These are phyloP conservation scores for Drosophila gunungcola DNA, from an alignment of 1,140 invertebrate genomes.

Conservation along the genomic window DNA sequence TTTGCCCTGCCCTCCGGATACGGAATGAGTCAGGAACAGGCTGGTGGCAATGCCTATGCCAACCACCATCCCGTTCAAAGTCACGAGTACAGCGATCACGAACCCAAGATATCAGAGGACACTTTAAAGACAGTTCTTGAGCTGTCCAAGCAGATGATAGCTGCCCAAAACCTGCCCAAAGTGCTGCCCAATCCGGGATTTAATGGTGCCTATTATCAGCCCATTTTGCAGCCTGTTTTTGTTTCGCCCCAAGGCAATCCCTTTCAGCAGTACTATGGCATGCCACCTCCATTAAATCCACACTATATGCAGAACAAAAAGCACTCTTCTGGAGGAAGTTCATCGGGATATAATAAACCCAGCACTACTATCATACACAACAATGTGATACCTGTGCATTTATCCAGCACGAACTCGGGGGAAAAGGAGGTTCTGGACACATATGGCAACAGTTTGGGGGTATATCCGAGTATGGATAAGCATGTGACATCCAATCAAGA, in stretches of 20 bases:
- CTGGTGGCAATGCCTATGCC: background rate
- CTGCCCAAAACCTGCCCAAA: constrained; percentile 76
- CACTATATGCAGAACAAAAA: constrained; percentile 56
- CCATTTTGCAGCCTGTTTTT: constrained; percentile 72
- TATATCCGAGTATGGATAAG: constrained; percentile 58
- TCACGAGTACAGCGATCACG: constrained; percentile 56
- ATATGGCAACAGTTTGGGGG: constrained; percentile 74
- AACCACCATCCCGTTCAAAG: constrained; percentile 30
- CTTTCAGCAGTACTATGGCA: constrained; percentile 59
- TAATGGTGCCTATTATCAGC: constrained; percentile 62
- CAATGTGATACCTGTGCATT: constrained; percentile 77
- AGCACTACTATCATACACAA: constrained; percentile 83
- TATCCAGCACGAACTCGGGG: constrained; percentile 69
- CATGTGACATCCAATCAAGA: constrained; percentile 30
- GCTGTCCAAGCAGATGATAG: constrained; percentile 83
- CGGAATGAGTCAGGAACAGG: constrained; percentile 41
- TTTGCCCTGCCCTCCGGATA: constrained; percentile 67
- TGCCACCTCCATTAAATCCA: constrained; percentile 24
- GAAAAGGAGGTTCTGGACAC: constrained; percentile 73
- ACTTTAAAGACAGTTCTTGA: constrained; percentile 82
- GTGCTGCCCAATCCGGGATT: constrained; percentile 69
- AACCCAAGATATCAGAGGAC: constrained; percentile 82
- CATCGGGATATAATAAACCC: constrained; percentile 43
- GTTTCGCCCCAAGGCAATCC: constrained; percentile 62
- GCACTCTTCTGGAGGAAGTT: constrained; percentile 2